A percentile compares a stretch with the other conserved stretches of the same genome.
Conservation (phyloP, 1,140 invertebrate genomes). For the Proales similis region DNA sequence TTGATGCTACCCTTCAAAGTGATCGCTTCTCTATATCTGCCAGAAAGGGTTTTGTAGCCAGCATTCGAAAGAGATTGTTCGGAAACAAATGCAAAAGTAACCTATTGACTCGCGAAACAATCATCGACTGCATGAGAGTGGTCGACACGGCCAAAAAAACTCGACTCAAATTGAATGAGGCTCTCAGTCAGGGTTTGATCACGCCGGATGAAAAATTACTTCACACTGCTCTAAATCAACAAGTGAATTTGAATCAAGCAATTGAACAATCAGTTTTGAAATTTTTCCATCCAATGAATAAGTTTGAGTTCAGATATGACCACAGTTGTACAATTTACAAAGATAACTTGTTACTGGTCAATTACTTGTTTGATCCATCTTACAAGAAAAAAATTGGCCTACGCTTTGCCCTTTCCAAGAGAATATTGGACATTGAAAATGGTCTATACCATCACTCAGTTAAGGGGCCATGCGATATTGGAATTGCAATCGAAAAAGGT, state of each 20-base stretch:
- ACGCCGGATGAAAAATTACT: not conserved
- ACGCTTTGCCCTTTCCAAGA: not conserved
- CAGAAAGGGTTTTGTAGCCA: constrained; percentile 11
- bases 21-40: too few species aligned
- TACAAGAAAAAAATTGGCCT: constrained; percentile 15
- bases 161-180: not conserved
- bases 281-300: constrained; percentile 36
- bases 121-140: constrained; percentile 10
- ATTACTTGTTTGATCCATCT: constrained; percentile 10
- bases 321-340: constrained; percentile 28
- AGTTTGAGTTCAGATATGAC: constrained; percentile 33
- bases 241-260: not conserved
- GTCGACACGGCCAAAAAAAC: not conserved
- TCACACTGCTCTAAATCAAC: not conserved
- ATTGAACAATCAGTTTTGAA: constrained; percentile 6
- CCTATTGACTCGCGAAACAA: constrained; percentile 3
- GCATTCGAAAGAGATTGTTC: constrained; percentile 5
- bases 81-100: constrained; percentile 24
- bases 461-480: not conserved
- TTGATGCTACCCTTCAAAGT: too few species aligned
- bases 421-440: not conserved
- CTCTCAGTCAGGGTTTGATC: not conserved
- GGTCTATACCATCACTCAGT: not conserved
- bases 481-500: constrained; percentile 9
- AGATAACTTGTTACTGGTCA: constrained; percentile 7